phyloP scores from a whole-genome alignment of 2,797 vertebrate genomes.

The Sebastes cheni region DNA sequence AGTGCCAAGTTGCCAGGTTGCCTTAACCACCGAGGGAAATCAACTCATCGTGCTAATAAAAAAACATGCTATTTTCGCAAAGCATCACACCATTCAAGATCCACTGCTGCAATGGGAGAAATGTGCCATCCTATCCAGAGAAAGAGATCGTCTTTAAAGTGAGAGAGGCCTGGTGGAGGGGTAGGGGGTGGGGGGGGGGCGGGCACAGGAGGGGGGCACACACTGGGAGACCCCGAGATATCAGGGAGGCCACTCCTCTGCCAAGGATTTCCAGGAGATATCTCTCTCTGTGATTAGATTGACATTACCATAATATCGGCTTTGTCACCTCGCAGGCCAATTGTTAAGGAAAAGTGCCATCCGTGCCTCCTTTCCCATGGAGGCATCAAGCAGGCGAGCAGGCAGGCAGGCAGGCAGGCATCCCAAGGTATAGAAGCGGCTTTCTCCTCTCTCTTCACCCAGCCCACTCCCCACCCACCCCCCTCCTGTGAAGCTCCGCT shows the following conservation, averaged over 20 bases:
- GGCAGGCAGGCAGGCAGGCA: slow-evolving; percentile 45
- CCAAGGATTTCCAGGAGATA: slow-evolving; percentile 70
- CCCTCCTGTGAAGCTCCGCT: slow-evolving; percentile 68
- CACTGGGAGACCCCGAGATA: slow-evolving; percentile 60
- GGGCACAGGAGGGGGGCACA: slow-evolving; percentile 13
- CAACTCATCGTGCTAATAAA: slow-evolving; percentile 59
- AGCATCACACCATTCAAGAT: slow-evolving; percentile 43
- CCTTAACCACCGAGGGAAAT: slow-evolving; percentile 49
- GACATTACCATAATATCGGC: slow-evolving; percentile 83
- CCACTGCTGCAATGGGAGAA: slow-evolving; percentile 34
- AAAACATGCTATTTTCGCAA: slow-evolving; percentile 43
- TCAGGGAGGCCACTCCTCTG: slow-evolving; percentile 45
- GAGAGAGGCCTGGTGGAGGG: neutral
- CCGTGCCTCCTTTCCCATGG: slow-evolving; percentile 62
- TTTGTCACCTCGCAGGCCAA: slow-evolving; percentile 80
- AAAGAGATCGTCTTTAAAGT: slow-evolving; percentile 31
- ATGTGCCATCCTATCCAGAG: slow-evolving; percentile 29
- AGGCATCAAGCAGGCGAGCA: slow-evolving; percentile 55
- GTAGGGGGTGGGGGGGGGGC: neutral
- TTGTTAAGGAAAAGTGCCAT: slow-evolving; percentile 70
- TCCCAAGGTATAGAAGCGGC: slow-evolving; percentile 72
- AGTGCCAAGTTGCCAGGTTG: slow-evolving; percentile 55
- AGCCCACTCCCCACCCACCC: neutral
- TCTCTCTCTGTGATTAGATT: slow-evolving; percentile 77
- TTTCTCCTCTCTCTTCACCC: slow-evolving; percentile 60